Conservation (phyloP, 1,140 invertebrate species). For the Ceratosolen fusciceps region DNA sequence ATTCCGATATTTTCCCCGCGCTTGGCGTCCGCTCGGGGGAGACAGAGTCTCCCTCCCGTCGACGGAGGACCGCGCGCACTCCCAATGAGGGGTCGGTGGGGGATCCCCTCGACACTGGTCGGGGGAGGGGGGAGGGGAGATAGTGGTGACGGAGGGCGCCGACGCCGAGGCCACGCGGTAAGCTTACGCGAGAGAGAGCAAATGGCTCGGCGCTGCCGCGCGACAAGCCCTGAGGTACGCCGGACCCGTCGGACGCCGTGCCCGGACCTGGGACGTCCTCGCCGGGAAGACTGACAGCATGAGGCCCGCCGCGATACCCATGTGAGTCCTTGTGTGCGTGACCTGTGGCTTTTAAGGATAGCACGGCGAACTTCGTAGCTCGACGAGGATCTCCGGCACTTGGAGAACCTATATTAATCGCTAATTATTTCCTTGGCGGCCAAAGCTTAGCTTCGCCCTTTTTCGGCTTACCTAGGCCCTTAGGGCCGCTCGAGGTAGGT, state of each 20-base stretch:
- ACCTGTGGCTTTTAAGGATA: neutral
- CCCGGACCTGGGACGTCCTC: neutral
- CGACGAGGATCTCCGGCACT: neutral
- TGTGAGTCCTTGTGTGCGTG: slow-evolving; percentile 27
- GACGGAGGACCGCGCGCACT: slow-evolving; percentile 38
- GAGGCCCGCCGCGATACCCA: slow-evolving; percentile 39
- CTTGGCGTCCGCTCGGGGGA: neutral
- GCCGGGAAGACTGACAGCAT: neutral
- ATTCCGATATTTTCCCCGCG: neutral
- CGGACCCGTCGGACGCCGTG: neutral
- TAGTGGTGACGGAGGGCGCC: neutral
- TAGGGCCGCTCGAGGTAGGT: neutral
- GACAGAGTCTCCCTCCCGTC: slow-evolving; percentile 3
- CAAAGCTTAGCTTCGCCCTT: neutral
- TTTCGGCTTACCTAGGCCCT: neutral
- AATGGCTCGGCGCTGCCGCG: slow-evolving; percentile 40
- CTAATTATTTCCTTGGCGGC: neutral
- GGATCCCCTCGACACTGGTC: no score
- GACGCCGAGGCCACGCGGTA: slow-evolving; percentile 10
- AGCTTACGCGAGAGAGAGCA: slow-evolving; percentile 28
- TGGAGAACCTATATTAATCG: neutral
- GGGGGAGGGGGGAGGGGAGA: neutral
- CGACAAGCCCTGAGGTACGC: slow-evolving; percentile 13
- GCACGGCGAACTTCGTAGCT: neutral
- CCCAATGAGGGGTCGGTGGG: no score